Base-by-base conservation (phyloP, 1,140 invertebrate species). In the Brachionus calyciflorus region DNA sequence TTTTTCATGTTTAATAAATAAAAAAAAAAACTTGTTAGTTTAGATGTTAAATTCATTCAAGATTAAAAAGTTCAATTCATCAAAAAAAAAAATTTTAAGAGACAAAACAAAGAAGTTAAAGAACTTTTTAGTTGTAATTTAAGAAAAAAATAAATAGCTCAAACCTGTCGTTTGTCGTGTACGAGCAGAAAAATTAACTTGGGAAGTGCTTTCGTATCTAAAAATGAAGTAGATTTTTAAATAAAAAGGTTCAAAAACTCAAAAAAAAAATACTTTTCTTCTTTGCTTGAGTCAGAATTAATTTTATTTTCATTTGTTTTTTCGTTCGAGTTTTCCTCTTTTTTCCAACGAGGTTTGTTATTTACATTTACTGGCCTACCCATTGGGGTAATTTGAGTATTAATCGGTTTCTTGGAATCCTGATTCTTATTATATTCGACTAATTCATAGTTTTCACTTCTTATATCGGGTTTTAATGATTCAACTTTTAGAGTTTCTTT, bases 351-450 rank as follows among this genome's bases (percentile, higher is more conserved):
- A 3, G 10, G 17, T 37, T 51, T 17, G 14, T 19, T 73, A 14
- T 55, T 49, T 21, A 51, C 26, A 30, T 73, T 73, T 40, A 73
- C 33, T 10, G 69, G 69, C 51, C 69, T 49, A 14, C 69, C 69
- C 69, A 73, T 73, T 21, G 46, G 46, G 12, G 69, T 73, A 2
- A 21, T 73, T 55, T 73, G 69, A 26, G 69, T 73, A 30, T 73
- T 73, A 19, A 44, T 65, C 44, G 37, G 10, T 26, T 65, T 65
- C 37, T 44, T 65, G 2, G 30, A 28, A 26, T 60, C 55, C 33
- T 37, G n/a, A 14, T 30, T 37, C 40, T 19, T 9, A 5, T 63
- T 41, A 5, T 10, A 19, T 26, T 44, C 60, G 24, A 65, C 40
- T 5, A 65, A 24, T 6, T 41, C 37, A 44, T 65, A 41, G 24